These are phyloP conservation scores for Elgaria multicarinata DNA, from an alignment of 2,113 vertebrate genomes.

Conservation along the genomic window DNA sequence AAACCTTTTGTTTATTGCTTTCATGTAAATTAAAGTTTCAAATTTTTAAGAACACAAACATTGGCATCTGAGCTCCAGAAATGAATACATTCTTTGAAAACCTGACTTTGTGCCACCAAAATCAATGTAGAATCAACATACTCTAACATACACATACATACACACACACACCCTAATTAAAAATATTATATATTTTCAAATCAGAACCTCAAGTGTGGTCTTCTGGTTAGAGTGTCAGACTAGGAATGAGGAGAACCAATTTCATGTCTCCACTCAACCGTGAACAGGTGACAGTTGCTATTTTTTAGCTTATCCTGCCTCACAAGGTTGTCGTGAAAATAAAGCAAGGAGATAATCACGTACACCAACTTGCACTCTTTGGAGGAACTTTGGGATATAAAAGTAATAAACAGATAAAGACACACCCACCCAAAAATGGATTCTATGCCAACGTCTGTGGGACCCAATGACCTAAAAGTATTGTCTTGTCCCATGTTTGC, in stretches of 20 bases:
- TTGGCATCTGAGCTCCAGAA: background rate
- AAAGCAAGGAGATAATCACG: too few species aligned
- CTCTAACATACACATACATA: background rate
- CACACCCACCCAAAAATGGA: background rate
- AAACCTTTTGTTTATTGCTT: too few species aligned
- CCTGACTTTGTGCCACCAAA: background rate
- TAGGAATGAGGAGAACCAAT: too few species aligned
- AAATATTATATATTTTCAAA: background rate
- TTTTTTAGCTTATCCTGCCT: too few species aligned
- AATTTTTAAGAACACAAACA: background rate
- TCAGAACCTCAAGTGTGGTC: too few species aligned
- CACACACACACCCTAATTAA: background rate
- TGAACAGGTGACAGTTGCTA: too few species aligned
- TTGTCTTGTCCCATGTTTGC: background rate
- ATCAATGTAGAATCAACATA: background rate
- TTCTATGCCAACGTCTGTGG: background rate
- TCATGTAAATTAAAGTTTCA: background rate
- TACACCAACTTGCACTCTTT: too few species aligned
- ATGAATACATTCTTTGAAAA: background rate
- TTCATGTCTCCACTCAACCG: too few species aligned
- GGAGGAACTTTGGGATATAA: too few species aligned
- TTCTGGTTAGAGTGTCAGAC: too few species aligned
- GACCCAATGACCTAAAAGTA: background rate
- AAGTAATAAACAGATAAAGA: too few species aligned
- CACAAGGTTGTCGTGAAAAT: too few species aligned